Conservation (phyloP, 2,797 vertebrate genomes). For the Oryzias dopingdopingensis region DNA sequence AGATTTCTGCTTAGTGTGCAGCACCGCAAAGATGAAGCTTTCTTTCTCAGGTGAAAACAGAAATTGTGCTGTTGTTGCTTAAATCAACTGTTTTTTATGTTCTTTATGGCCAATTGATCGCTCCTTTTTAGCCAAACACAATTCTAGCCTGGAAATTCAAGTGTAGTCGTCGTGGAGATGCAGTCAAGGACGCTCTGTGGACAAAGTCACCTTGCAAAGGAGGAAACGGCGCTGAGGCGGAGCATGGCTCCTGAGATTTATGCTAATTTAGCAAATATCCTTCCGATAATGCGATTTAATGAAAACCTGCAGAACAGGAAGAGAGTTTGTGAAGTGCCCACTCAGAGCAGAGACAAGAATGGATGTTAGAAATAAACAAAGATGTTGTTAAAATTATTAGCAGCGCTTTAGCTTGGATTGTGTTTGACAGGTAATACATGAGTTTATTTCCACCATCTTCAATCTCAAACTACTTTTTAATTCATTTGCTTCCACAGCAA, state of each 20-base stretch:
- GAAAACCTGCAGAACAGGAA: constrained; percentile 45
- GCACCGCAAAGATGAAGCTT: constrained; percentile 29
- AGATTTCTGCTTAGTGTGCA: constrained; percentile 43
- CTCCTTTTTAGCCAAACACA: too few species aligned
- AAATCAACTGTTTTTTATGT: constrained; percentile 46
- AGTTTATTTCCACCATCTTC: too few species aligned
- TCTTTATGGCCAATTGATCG: too few species aligned
- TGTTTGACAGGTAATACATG: too few species aligned
- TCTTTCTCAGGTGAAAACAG: constrained; percentile 14
- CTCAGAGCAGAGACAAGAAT: constrained; percentile 37
- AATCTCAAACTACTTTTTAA: too few species aligned
- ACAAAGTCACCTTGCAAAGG: constrained; percentile 38
- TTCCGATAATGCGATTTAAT: constrained; percentile 24
- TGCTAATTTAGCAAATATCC: constrained; percentile 52
- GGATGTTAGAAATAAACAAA: constrained; percentile 17
- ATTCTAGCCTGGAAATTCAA: constrained; percentile 5
- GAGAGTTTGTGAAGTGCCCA: constrained; percentile 18
- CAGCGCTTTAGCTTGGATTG: too few species aligned
- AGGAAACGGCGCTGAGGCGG: constrained; percentile 33
- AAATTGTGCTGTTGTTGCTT: constrained; percentile 31
- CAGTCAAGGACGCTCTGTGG: constrained; percentile 20
- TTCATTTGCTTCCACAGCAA: too few species aligned
- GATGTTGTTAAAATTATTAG: too few species aligned
- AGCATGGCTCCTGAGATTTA: constrained; percentile 20
- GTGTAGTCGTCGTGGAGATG: constrained; percentile 8